These are phyloP conservation scores for Rhabdomys pumilio DNA, from an alignment of 2,797 vertebrate genomes.

Conservation along the genomic window DNA sequence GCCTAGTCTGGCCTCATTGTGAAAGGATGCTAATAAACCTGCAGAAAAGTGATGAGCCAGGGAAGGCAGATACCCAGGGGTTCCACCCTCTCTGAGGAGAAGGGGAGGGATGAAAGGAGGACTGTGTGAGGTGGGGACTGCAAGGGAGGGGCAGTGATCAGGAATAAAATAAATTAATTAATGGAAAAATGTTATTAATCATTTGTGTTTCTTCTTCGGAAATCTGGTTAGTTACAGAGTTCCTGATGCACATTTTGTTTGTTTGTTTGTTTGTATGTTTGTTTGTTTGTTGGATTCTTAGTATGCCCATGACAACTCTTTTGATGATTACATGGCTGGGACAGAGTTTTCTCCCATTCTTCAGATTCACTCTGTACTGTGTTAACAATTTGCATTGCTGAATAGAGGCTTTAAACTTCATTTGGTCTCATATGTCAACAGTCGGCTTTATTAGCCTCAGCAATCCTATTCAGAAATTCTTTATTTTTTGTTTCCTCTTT, in stretches of 20 bases:
- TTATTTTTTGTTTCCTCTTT: neutral
- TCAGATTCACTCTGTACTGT: neutral
- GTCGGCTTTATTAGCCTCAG: neutral
- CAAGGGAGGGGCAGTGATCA: neutral
- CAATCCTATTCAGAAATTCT: neutral
- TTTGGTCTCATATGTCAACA: neutral
- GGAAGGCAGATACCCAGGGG: neutral
- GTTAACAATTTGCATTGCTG: neutral
- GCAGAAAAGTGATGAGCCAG: neutral
- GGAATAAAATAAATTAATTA: neutral
- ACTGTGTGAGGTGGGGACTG: neutral
- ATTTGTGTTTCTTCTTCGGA: neutral
- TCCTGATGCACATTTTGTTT: neutral
- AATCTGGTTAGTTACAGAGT: neutral
- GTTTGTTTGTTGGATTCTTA: neutral
- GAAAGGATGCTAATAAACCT: neutral
- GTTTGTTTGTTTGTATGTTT: neutral
- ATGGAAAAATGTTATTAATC: neutral
- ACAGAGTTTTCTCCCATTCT: neutral
- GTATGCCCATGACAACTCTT: neutral
- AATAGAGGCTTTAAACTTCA: neutral
- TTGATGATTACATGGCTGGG: neutral
- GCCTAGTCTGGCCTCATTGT: neutral
- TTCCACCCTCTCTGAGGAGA: neutral
- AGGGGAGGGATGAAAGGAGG: neutral